Percentiles rank a stretch among this genome's conserved stretches.
phyloP scores from a whole-genome alignment of 2,888 invertebrate species.

The Seira ritae region DNA sequence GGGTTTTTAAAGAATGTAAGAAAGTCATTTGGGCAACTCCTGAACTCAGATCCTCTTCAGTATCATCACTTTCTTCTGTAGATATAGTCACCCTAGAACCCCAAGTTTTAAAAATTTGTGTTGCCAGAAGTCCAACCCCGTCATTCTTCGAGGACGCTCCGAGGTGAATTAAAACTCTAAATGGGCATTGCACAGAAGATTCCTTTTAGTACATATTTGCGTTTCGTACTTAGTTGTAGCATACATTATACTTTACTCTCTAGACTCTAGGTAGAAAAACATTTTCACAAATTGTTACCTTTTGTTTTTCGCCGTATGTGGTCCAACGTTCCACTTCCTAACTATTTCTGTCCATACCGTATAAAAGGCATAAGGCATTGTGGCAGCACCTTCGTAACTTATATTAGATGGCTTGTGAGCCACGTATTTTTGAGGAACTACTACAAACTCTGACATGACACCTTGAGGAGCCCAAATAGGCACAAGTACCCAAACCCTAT shows the following conservation, averaged over 20 bases:
- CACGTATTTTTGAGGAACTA: slow-evolving; percentile 74
- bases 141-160: slow-evolving; percentile 72
- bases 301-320: slow-evolving; percentile 69
- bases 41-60: slow-evolving; percentile 61
- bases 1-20: slow-evolving; percentile 70
- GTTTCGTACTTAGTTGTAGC: background rate
- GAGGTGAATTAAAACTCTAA: slow-evolving; percentile 70
- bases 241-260: too few relatives aligned
- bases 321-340: slow-evolving; percentile 59
- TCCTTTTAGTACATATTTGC: background rate
- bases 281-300: slow-evolving; percentile 47
- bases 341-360: slow-evolving; percentile 76
- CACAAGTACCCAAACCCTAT: slow-evolving; percentile 80
- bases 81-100: slow-evolving; percentile 72
- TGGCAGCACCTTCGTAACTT: slow-evolving; percentile 80
- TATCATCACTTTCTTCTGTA: slow-evolving; percentile 66
- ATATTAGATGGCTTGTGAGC: slow-evolving; percentile 79
- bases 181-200: slow-evolving; percentile 16
- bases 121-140: slow-evolving; percentile 71
- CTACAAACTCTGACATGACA: slow-evolving; percentile 71
- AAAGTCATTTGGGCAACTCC: slow-evolving; percentile 73
- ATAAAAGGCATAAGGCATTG: slow-evolving; percentile 80
- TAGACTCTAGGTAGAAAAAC: too few relatives aligned
- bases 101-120: slow-evolving; percentile 71
- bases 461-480: slow-evolving; percentile 78